A percentile compares a stretch with the other conserved stretches of the same genome.
Conservation (phyloP, 2,113 vertebrate species). For the Clarias batrachus region DNA sequence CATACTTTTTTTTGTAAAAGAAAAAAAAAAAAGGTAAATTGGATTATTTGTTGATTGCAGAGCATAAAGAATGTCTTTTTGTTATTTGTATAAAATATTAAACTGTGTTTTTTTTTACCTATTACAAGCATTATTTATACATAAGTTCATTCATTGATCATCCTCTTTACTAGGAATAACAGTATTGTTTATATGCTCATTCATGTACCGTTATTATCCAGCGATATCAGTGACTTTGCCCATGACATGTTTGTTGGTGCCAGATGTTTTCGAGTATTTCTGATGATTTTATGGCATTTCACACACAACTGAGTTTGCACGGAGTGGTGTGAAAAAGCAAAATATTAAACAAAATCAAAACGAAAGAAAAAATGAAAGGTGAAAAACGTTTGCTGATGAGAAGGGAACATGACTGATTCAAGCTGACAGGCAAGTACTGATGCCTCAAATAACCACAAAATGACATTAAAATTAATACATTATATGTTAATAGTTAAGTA, state of each 20-base stretch:
- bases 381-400: background rate
- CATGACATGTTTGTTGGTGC: background rate
- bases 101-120: background rate
- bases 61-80: background rate
- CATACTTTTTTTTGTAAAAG: background rate
- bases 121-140: background rate
- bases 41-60: background rate
- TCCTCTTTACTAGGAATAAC: background rate
- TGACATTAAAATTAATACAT: background rate
- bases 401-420: background rate
- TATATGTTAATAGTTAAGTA: background rate
- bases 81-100: background rate
- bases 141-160: background rate
- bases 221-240: background rate
- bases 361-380: background rate
- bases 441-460: background rate
- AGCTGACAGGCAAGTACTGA: background rate
- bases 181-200: background rate
- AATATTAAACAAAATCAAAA: background rate
- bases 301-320: background rate
- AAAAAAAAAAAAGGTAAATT: background rate
- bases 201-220: background rate
- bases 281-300: background rate
- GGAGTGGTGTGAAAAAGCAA: background rate
- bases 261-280: background rate